Evolutionary conservation across 2,113 vertebrate species (phyloP).

Genomic region (Oryzias curvinotus): DNA sequence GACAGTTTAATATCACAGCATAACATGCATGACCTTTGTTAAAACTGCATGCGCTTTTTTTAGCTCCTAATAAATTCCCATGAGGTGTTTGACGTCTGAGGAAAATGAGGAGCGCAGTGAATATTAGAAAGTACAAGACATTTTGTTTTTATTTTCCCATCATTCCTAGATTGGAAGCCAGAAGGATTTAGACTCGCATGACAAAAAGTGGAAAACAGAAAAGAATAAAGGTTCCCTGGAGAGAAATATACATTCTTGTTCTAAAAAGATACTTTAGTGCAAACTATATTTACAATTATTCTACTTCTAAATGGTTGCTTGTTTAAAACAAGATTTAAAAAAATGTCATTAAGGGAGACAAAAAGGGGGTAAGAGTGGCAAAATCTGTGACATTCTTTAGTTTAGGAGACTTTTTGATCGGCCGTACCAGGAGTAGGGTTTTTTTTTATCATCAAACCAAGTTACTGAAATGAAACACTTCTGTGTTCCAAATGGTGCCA

Average conservation of each 20-base stretch:
- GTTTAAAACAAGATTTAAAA: background rate
- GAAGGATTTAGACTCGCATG: slow-evolving; percentile 7
- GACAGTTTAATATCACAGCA: background rate
- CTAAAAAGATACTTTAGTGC: slow-evolving; percentile 10
- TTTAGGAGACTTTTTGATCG: slow-evolving; percentile 24
- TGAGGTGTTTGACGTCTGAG: background rate
- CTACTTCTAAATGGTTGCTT: background rate
- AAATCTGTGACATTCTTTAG: slow-evolving; percentile 39
- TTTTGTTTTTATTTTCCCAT: slow-evolving; percentile 20
- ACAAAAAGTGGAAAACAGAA: slow-evolving; percentile 20
- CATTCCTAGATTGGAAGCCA: slow-evolving; percentile 1
- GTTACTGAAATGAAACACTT: slow-evolving; percentile 29
- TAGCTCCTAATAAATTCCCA: background rate
- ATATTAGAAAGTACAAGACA: background rate
- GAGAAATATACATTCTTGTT: slow-evolving; percentile 20
- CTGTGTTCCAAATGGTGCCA: slow-evolving; percentile 5
- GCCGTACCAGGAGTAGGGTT: slow-evolving; percentile 8
- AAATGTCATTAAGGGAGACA: slow-evolving; percentile 34
- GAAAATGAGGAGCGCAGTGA: background rate
- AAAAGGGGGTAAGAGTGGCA: slow-evolving; percentile 37
- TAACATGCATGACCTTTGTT: background rate
- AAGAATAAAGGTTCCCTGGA: slow-evolving; percentile 13
- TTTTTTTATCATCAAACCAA: slow-evolving; percentile 1
- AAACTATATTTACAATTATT: slow-evolving; percentile 8
- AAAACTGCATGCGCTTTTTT: background rate